Evolutionary conservation across 2,797 vertebrate species (phyloP).

Genomic region (Carapus acus): DNA sequence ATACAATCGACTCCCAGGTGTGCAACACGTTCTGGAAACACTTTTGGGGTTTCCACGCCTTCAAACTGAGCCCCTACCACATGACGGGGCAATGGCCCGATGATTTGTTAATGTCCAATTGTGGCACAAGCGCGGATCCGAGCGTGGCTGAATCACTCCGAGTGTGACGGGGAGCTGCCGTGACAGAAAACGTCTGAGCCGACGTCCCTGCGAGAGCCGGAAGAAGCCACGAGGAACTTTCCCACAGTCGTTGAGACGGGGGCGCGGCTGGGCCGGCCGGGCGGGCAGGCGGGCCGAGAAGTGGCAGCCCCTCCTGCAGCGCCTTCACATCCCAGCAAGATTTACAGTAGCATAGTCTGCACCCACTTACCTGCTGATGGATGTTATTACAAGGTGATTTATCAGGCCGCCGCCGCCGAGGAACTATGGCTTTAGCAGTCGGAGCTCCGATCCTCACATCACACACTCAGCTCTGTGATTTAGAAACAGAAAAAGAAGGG

Average conservation of each 20-base stretch:
- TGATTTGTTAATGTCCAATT: too few species aligned
- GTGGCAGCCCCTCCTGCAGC: too few species aligned
- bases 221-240: constrained; percentile 22
- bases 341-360: constrained; percentile 52
- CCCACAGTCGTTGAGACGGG: constrained; percentile 38
- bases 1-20: too few species aligned
- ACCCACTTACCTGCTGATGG: constrained; percentile 55
- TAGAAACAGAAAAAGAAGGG: not conserved
- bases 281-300: too few species aligned
- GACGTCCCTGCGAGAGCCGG: constrained; percentile 6
- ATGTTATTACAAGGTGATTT: constrained; percentile 64
- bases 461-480: not conserved
- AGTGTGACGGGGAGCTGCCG: too few species aligned
- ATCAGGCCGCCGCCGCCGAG: constrained; percentile 34
- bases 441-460: not conserved
- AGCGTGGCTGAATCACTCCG: too few species aligned
- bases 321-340: constrained; percentile 30
- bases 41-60: too few species aligned
- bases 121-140: too few species aligned
- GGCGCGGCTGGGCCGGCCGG: constrained; percentile 7
- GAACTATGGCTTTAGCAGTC: constrained; percentile 59
- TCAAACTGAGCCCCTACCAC: too few species aligned
- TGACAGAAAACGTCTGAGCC: constrained; percentile 22
- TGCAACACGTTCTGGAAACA: too few species aligned
- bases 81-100: too few species aligned